Conservation (phyloP, 1,140 invertebrate species). For the Listronotus oregonensis region DNA sequence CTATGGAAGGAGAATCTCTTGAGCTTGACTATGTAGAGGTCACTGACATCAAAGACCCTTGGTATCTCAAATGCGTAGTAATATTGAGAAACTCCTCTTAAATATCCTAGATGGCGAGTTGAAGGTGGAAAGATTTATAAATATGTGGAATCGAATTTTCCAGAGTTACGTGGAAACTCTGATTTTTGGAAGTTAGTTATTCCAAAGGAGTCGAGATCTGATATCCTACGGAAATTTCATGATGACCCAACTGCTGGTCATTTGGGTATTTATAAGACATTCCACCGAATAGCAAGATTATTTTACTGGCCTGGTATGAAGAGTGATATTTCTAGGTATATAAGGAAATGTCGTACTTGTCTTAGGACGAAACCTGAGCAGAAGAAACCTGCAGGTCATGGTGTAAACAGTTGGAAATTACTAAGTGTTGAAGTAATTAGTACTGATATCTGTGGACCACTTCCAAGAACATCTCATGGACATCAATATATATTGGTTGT, state of each 20-base stretch:
- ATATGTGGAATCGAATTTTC: conserved; percentile 10
- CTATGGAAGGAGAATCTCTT: background rate
- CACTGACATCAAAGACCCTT: conserved; percentile 1
- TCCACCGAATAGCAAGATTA: conserved; percentile 4
- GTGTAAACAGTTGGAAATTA: background rate
- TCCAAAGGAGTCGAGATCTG: conserved; percentile 16
- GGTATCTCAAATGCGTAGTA: conserved; percentile 19
- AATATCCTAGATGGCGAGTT: conserved; percentile 27
- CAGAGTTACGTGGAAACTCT: background rate
- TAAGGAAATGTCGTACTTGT: background rate
- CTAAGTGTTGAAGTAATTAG: conserved; percentile 11
- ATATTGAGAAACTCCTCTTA: conserved; percentile 20
- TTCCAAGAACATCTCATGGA: conserved; percentile 6
- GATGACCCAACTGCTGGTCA: conserved; percentile 33
- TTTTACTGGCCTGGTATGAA: conserved; percentile 49
- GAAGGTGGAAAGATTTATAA: conserved; percentile 24
- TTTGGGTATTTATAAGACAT: conserved; percentile 46
- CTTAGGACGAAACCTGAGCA: background rate
- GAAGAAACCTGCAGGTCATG: background rate
- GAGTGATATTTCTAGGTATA: background rate
- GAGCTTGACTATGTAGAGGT: no score
- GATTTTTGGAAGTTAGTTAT: conserved; percentile 35
- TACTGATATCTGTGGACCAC: conserved; percentile 4
- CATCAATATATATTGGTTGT: conserved; percentile 8
- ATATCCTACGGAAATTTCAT: conserved; percentile 20